Evolutionary conservation across 2,888 invertebrate genomes (phyloP).

Genomic region (Drosophila ezoana): DNA sequence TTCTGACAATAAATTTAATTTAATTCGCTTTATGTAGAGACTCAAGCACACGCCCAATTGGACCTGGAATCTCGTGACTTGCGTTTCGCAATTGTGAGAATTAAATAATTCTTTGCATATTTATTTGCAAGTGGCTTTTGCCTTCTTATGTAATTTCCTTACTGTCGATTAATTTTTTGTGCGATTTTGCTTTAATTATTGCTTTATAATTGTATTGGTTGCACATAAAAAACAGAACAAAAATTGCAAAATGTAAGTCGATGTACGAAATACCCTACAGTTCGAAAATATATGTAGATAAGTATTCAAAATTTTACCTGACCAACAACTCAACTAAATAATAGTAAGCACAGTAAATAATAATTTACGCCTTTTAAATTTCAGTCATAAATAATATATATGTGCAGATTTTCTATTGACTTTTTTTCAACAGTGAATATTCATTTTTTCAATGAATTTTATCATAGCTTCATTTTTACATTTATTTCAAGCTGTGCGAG

Average conservation of each 20-base stretch:
- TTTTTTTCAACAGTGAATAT: conserved; percentile 5
- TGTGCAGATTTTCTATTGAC: not conserved
- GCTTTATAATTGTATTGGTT: conserved; percentile 38
- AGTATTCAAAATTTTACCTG: not conserved
- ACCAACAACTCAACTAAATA: not conserved
- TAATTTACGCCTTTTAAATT: conserved; percentile 7
- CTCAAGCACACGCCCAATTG: conserved; percentile 68
- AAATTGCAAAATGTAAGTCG: conserved; percentile 14
- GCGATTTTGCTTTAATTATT: conserved; percentile 41
- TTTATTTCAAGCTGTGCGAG: conserved; percentile 31
- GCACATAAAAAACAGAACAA: conserved; percentile 12
- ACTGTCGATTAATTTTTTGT: conserved; percentile 56
- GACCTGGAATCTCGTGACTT: conserved; percentile 71
- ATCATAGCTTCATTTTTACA: not conserved
- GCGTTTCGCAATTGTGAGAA: conserved; percentile 73
- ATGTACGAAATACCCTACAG: conserved; percentile 1
- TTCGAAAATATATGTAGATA: not conserved
- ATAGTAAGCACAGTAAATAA: not conserved
- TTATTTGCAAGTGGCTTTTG: conserved; percentile 61
- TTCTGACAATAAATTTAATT: conserved; percentile 69
- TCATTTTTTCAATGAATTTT: conserved; percentile 5
- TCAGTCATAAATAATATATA: not conserved
- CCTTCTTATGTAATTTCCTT: conserved; percentile 63
- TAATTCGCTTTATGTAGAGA: conserved; percentile 52
- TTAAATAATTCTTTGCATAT: conserved; percentile 79